Base-by-base conservation (phyloP, 2,888 invertebrate species). In the Phyto melanocephala region DNA sequence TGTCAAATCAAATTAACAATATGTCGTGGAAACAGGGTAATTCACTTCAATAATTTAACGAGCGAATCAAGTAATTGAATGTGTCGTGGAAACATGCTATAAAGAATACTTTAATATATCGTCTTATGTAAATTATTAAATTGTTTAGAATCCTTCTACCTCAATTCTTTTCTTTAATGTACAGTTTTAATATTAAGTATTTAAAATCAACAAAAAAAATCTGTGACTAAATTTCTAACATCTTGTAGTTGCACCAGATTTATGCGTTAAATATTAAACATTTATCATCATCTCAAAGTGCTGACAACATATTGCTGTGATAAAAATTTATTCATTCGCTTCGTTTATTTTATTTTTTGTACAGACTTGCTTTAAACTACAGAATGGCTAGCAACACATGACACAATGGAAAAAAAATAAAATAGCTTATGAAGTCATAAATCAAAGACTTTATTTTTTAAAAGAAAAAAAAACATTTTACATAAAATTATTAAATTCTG, bases 221-320 rank as follows among this genome's bases (percentile, higher is more conserved):
- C 28, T 62, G 33, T 42, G 17, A 3, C 52, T 45, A 35, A 60
- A 60, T 60, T 68, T 33, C 62, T 50, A 75, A 50, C 47, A 65
- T 45, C 15, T 47, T 33, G 28, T 58, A 37, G 13, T 24, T 47
- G 40, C 33, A 42, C 22, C 20, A 60, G 60, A 45, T 42, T 45
- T 68, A 63, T 68, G 68, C 58, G 62, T 80, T 70, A n/a, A n/a
- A n/a, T n/a, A 80, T 80, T 74, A 63, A 74, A 75, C 74, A 75
- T 80, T 80, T 75, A 75, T 80, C 80, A 80, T 80, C 68, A 70
- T 80, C 80, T 75, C 68, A 68, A 80, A 62, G n/a, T 68, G 65
- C 70, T 63, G 80, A 63, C 80, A 80, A 80, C 74, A 80, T 80
- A 74, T 75, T 80, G 80, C 63, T 75, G 68, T 80, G 74, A 80